Base-by-base conservation (phyloP, 2,797 vertebrate genomes). In the Pteropus rufus region DNA sequence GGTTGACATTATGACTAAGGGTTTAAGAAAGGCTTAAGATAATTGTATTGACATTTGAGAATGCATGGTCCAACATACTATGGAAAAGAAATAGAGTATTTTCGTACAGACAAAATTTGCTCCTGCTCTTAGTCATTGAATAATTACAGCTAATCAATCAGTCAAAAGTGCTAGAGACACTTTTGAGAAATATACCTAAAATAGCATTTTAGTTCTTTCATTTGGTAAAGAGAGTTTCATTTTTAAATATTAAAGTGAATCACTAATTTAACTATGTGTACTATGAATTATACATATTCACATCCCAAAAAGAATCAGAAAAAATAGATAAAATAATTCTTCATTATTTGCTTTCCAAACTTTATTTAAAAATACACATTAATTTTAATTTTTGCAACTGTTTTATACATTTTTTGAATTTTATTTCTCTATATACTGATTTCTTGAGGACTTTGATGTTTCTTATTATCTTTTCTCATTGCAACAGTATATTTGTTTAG, bases 201-300 rank as follows among this genome's bases (percentile, higher is more conserved):
- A 77, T 34, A 91, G 26, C 3, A 62, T 54, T 86, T 56, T 46
- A 70, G 6, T 23, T 6, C 89, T 76, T 65, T 58, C 34, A 72
- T 81, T 83, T 69, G 39, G n/a, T 14, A 93, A 76, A 49, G 21
- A 80, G 1, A 72, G 10, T 10, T 56, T 86, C 52, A 62, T 62
- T 81, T 80, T 65, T 36, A 65, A 77, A 88, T 83, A 83, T 88
- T 44, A 19, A 73, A 82, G 2, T 81, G 26, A 54, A 46, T 83
- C 29, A 39, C 91, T 88, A 89, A 79, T 82, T 83, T 83, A 94
- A 87, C 29, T 76, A 70, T 62, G 90, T 87, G 39, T 10, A 88
- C 10, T 56, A 72, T 72, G n/a, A 94, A 65, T 70, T 65, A 65
- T 67, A 88, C 7, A 58, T 49, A 81, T 34, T 29, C 2, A 36